These are phyloP conservation scores for Cynocephalus volans DNA, from an alignment of 2,113 vertebrate genomes.

Conservation along the genomic window DNA sequence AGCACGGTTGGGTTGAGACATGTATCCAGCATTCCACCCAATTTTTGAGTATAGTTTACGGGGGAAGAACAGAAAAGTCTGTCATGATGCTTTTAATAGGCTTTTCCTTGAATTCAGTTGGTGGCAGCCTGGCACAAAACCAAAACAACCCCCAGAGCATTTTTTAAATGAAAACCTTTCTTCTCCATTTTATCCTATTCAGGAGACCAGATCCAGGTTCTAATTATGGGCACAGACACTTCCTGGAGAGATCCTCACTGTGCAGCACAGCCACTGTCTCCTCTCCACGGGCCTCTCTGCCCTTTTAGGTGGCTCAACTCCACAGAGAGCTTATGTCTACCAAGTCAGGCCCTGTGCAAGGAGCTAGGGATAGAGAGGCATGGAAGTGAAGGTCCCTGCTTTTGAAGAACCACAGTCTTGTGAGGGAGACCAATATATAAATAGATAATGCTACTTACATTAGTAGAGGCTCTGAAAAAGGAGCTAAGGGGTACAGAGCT, in stretches of 20 bases:
- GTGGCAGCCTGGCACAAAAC: neutral
- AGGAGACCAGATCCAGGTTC: neutral
- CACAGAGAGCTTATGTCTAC: neutral
- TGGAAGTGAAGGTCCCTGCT: neutral
- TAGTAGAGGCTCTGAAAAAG: neutral
- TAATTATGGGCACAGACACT: neutral
- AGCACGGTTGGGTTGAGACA: neutral
- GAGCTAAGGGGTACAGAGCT: neutral
- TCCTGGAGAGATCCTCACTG: accelerated
- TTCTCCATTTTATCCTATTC: neutral
- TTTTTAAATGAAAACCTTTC: conserved; percentile 33
- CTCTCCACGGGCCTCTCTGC: neutral
- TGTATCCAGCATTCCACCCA: neutral
- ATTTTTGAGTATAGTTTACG: neutral
- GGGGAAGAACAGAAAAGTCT: neutral
- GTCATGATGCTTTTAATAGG: neutral
- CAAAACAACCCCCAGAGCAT: neutral
- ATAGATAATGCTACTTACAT: neutral
- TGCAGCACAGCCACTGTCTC: accelerated
- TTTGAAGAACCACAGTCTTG: neutral
- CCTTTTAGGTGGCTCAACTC: neutral
- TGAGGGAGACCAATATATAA: neutral
- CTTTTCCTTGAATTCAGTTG: neutral
- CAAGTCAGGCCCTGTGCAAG: neutral
- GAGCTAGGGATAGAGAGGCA: neutral